These are phyloP conservation scores for Chaetura pelagica DNA, from an alignment of 2,113 vertebrate genomes.

Conservation along the genomic window DNA sequence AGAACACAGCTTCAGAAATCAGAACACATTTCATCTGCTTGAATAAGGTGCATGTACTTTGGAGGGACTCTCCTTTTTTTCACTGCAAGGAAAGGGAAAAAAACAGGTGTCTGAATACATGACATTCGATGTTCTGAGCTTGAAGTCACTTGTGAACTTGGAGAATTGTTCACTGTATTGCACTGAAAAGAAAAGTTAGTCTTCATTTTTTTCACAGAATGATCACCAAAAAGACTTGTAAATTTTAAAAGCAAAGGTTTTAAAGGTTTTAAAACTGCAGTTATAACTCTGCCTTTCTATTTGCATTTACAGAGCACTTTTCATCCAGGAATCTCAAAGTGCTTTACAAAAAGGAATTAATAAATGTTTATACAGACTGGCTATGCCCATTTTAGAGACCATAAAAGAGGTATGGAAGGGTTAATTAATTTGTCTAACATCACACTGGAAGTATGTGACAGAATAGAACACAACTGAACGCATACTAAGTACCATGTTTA, in stretches of 20 bases:
- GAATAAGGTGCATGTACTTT: background rate
- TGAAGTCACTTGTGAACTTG: background rate
- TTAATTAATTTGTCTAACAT: background rate
- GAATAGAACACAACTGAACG: background rate
- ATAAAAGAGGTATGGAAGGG: background rate
- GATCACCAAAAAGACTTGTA: background rate
- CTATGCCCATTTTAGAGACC: background rate
- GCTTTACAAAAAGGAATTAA: background rate
- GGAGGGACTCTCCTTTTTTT: background rate
- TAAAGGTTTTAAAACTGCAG: background rate
- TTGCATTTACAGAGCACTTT: background rate
- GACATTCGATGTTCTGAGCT: background rate
- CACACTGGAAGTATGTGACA: background rate
- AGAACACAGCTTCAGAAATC: slow-evolving; percentile 27
- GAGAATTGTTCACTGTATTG: background rate
- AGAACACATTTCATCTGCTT: background rate
- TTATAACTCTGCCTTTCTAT: background rate
- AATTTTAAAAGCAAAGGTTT: background rate
- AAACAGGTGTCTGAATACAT: background rate
- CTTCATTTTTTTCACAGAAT: background rate
- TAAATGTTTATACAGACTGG: background rate
- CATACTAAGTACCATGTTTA: background rate
- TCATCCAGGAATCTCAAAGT: background rate
- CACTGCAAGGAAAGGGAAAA: background rate
- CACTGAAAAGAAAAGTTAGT: background rate